phyloP scores from a whole-genome alignment of 2,888 invertebrate genomes.

The Noctua fimbriata region DNA sequence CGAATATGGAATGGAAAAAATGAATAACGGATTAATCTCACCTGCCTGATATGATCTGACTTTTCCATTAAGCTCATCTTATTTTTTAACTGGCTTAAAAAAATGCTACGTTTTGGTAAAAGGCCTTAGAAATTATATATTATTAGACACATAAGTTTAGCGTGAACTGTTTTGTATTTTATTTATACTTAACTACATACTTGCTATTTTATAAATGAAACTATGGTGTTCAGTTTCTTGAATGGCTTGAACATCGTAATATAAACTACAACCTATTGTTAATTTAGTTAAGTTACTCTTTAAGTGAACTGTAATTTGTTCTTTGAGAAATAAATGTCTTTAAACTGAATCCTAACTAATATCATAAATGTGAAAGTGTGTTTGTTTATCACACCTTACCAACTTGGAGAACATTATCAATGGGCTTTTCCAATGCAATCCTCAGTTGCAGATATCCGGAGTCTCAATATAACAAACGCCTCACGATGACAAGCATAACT shows the following conservation, averaged over 20 bases:
- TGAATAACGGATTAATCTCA: conserved; percentile 49
- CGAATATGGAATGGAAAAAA: conserved; percentile 40
- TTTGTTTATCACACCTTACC: not conserved
- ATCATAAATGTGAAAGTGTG: not conserved
- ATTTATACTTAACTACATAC: no score
- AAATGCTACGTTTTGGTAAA: conserved; percentile 1
- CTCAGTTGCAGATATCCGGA: no score
- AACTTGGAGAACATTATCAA: not conserved
- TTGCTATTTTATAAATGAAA: not conserved
- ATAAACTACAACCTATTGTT: no score
- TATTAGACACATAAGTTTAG: no score
- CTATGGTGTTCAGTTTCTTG: no score
- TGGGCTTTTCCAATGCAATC: not conserved
- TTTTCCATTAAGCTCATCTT: conserved; percentile 46
- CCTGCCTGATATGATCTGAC: conserved; percentile 41
- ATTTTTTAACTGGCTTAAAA: conserved; percentile 17
- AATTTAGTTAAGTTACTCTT: no score
- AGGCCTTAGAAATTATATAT: no score
- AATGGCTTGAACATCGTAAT: no score
- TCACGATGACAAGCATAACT: not conserved
- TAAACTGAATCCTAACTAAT: not conserved
- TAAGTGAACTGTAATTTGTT: no score
- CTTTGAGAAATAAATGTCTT: no score
- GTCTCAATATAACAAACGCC: not conserved
- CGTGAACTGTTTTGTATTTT: no score